Evolutionary conservation across 2,797 vertebrate genomes (phyloP).

Genomic region (Rhinichthys osculus): DNA sequence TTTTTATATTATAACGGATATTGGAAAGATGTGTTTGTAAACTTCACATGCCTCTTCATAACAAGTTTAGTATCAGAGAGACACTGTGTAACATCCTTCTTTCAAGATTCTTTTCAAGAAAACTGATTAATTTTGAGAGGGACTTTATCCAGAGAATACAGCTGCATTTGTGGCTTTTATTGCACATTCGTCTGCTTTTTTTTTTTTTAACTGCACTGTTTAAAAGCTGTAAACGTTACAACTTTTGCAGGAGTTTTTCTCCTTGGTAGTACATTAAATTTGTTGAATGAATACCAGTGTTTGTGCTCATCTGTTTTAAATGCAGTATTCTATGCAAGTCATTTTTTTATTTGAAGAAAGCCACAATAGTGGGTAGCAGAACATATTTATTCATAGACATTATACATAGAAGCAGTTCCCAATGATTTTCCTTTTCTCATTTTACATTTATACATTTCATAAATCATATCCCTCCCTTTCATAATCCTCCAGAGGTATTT

Average conservation of each 20-base stretch:
- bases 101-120: slow-evolving; percentile 1
- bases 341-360: neutral
- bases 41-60: neutral
- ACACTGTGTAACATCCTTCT: neutral
- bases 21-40: neutral
- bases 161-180: neutral
- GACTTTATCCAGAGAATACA: neutral
- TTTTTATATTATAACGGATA: neutral
- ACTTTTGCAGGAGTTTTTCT: neutral
- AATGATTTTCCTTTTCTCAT: neutral
- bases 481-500: neutral
- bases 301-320: neutral
- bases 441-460: neutral
- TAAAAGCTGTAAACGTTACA: neutral
- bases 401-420: neutral
- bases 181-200: neutral
- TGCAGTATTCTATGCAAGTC: neutral
- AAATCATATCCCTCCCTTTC: neutral
- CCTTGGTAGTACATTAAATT: slow-evolving; percentile 5
- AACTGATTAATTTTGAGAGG: neutral
- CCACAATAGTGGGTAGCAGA: neutral
- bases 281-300: neutral
- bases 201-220: neutral
- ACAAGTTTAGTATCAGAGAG: neutral
- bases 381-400: neutral